Evolutionary conservation across 2,113 vertebrate species (phyloP), one percentile per base, ranked within the genome.

Genomic region (Hippopotamus amphibius): DNA sequence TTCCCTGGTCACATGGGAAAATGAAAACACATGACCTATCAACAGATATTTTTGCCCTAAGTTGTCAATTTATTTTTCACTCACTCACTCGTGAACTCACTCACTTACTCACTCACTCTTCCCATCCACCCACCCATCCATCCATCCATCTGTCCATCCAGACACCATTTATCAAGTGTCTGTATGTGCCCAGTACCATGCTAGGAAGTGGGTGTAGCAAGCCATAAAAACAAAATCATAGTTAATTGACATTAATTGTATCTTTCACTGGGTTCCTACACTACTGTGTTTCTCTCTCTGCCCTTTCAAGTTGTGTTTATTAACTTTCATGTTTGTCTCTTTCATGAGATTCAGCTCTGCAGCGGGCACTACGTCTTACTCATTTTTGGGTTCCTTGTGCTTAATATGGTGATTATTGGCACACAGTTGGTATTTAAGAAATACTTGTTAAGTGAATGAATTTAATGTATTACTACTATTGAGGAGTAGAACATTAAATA

Each of bases 11-110:
- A 77, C 30, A n/a, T 21, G 74, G 19, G 76, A 82, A 85, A 95
- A 22, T 46, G 24, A 95, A 55, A 93, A 83, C 46, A 43, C 9
- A 3, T 19, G 21, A 59, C 12, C 37, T 53, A 6, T 61, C 41
- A 84, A 55, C 2, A 2, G 9, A 61, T 50, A 37, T 57, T n/a
- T 93, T 80, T 7, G 1, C 2, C 28, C 10, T 30, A 77, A 82
- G 5, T 46, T 96, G 43, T 87, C 48, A 37, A 61, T 80, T 91
- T 55, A 63, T 65, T 86, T 87, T 88, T 88, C 65, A 71, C 61
- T 46, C 66, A 63, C 46, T 77, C 1, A 28, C 12, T 72, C 33
- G 37, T 37, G 37, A 37, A 84, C 14, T 55, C 14, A 53, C 22
- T 53, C 5, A 22, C 7, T 77, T 0, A 16, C 6, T 48, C 24